phyloP scores from a whole-genome alignment of 2,113 vertebrate species.

The Eclectus roratus region DNA sequence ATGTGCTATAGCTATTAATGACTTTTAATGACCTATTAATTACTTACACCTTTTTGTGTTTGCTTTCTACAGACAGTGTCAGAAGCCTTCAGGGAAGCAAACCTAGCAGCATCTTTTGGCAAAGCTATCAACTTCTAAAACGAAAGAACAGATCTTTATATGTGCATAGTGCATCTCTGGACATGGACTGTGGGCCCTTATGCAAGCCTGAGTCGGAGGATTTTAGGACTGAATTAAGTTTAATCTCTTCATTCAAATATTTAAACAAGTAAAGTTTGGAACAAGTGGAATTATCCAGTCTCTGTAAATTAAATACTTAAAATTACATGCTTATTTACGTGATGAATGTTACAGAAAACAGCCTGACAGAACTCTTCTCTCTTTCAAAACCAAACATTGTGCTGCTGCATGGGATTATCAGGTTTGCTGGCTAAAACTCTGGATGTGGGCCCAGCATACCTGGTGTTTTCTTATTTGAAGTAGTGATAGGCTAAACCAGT shows the following conservation, averaged over 20 bases:
- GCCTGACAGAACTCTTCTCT: neutral
- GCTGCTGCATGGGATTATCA: slow-evolving; percentile 29
- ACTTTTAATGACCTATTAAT: neutral
- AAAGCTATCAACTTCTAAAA: slow-evolving; percentile 97
- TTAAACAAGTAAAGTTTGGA: slow-evolving; percentile 63
- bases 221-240: slow-evolving; percentile 62
- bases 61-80: slow-evolving; percentile 88
- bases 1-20: neutral
- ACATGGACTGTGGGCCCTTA: slow-evolving; percentile 44
- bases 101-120: slow-evolving; percentile 94
- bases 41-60: slow-evolving; percentile 23
- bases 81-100: slow-evolving; percentile 98
- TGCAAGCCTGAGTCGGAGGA: slow-evolving; percentile 40
- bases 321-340: slow-evolving; percentile 41
- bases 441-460: neutral
- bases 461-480: slow-evolving; percentile 35
- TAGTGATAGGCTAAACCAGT: slow-evolving; percentile 2
- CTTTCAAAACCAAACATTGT: neutral
- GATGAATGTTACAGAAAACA: slow-evolving; percentile 47
- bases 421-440: slow-evolving; percentile 2
- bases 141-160: slow-evolving; percentile 36
- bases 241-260: slow-evolving; percentile 52
- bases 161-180: slow-evolving; percentile 24
- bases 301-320: slow-evolving; percentile 62
- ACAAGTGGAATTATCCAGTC: slow-evolving; percentile 51